These are phyloP conservation scores for Serranus cabrilla DNA, from an alignment of 2,797 vertebrate genomes.

Conservation along the genomic window DNA sequence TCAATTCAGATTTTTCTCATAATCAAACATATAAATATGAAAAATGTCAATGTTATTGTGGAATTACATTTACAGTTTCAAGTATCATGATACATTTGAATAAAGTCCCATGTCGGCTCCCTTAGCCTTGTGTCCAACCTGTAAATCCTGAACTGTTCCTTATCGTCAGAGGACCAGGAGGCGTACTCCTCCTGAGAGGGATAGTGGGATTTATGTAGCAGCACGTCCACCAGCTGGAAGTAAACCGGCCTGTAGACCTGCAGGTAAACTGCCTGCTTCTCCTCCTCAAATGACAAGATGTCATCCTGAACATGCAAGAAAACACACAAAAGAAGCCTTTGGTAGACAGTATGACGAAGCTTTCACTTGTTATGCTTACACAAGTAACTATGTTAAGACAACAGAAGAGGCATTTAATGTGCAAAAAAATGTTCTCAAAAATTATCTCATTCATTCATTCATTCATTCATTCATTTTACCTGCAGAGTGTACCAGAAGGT, in stretches of 20 bases:
- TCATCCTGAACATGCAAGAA: constrained; percentile 88
- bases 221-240: constrained; percentile 96
- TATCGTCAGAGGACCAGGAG: constrained; percentile 96
- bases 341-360: no score
- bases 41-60: no score
- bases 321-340: not conserved
- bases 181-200: constrained; percentile 92
- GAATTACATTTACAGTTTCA: no score
- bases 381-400: no score
- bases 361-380: no score
- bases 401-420: not conserved
- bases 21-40: no score
- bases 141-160: constrained; percentile 98
- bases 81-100: no score
- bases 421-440: not conserved
- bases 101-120: no score
- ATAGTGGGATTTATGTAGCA: constrained; percentile 96
- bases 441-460: no score
- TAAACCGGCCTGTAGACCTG: constrained; percentile 97
- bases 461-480: constrained; percentile 74
- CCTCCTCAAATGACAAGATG: constrained; percentile 94
- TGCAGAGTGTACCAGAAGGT: constrained; percentile 99
- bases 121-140: constrained; percentile 80
- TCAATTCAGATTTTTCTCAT: no score
- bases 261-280: constrained; percentile 94